Conservation (phyloP, 2,797 vertebrate genomes). For the Kryptolebias ocellatus region DNA sequence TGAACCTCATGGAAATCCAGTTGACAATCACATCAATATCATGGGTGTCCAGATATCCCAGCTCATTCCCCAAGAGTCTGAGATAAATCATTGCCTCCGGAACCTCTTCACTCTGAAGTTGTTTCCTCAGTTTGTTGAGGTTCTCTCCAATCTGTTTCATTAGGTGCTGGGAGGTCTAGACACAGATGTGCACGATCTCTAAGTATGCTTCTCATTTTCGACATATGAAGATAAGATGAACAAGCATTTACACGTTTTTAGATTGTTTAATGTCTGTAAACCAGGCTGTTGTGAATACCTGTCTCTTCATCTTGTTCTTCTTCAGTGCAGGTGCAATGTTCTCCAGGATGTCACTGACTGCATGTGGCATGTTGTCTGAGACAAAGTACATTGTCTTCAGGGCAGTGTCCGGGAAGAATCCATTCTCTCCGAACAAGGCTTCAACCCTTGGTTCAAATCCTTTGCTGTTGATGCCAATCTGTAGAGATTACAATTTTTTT, state of each 20-base stretch:
- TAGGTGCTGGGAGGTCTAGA: slow-evolving; percentile 79
- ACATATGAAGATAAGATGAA: not conserved
- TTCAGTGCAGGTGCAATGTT: slow-evolving; percentile 83
- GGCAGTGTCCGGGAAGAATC: slow-evolving; percentile 92
- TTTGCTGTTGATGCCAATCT: slow-evolving; percentile 92
- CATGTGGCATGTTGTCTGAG: slow-evolving; percentile 84
- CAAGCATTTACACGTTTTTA: not conserved
- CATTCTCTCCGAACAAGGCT: slow-evolving; percentile 89
- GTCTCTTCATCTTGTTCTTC: slow-evolving; percentile 72
- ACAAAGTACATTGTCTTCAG: slow-evolving; percentile 90
- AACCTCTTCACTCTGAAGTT: slow-evolving; percentile 79
- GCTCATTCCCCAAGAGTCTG: slow-evolving; percentile 89
- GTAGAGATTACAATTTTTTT: slow-evolving; percentile 40
- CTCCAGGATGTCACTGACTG: slow-evolving; percentile 81
- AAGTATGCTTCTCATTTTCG: not conserved
- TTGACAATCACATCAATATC: slow-evolving; percentile 82
- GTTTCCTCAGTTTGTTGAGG: slow-evolving; percentile 85
- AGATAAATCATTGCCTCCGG: slow-evolving; percentile 93
- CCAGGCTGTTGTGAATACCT: slow-evolving; percentile 63
- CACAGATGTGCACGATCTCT: slow-evolving; percentile 3
- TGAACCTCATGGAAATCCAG: slow-evolving; percentile 74
- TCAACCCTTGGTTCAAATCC: slow-evolving; percentile 92
- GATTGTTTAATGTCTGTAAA: not conserved
- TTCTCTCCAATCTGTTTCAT: slow-evolving; percentile 84
- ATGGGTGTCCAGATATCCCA: slow-evolving; percentile 89